Evolutionary conservation across 2,888 invertebrate species (phyloP).

Genomic region (Acanthosepion pharaonis): DNA sequence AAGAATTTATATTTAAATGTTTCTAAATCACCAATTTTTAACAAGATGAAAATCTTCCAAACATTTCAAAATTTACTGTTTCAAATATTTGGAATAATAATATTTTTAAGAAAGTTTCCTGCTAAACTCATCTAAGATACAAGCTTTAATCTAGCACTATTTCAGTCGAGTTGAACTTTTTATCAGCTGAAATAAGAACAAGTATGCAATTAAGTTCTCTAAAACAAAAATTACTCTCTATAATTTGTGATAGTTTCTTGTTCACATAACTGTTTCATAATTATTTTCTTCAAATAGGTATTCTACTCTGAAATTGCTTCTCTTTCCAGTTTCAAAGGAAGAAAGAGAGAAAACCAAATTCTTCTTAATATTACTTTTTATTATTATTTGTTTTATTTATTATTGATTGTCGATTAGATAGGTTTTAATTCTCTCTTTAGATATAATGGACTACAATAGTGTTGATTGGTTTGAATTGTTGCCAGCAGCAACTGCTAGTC

Average conservation of each 20-base stretch:
- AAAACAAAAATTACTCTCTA: too few species aligned
- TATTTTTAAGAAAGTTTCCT: neutral
- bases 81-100: neutral
- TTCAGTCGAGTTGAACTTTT: too few species aligned
- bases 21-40: neutral
- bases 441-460: slow-evolving; percentile 45
- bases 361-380: slow-evolving; percentile 33
- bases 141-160: neutral
- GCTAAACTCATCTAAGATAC: neutral
- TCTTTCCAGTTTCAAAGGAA: slow-evolving; percentile 15
- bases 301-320: neutral
- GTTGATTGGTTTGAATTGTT: slow-evolving; percentile 44
- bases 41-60: neutral
- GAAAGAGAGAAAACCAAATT: neutral
- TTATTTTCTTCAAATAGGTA: neutral
- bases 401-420: slow-evolving; percentile 34
- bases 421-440: slow-evolving; percentile 44
- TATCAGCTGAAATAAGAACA: neutral
- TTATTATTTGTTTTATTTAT: neutral
- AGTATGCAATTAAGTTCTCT: neutral
- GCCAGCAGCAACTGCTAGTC: slow-evolving; percentile 34
- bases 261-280: neutral
- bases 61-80: neutral
- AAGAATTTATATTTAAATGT: neutral
- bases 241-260: too few species aligned